Percentiles rank a stretch among this genome's conserved stretches.
These are phyloP conservation scores for Oreotragus oreotragus DNA, from an alignment of 2,113 vertebrate genomes.

Conservation along the genomic window DNA sequence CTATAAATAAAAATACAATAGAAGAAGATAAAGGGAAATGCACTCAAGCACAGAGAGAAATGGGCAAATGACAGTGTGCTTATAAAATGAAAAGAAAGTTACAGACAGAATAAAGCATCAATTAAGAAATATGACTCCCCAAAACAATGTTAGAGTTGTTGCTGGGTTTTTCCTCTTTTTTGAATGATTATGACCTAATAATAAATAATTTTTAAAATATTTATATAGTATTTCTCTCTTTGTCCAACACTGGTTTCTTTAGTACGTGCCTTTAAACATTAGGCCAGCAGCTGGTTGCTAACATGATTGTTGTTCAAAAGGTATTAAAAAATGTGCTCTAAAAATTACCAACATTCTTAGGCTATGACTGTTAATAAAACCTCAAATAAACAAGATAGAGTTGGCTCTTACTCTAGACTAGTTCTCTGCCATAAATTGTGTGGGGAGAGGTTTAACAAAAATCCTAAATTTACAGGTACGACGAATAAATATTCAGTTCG, in stretches of 20 bases:
- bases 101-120: slow-evolving; percentile 61
- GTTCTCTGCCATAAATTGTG: neutral
- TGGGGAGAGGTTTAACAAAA: neutral
- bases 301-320: neutral
- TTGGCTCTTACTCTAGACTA: neutral
- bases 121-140: slow-evolving; percentile 61
- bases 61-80: slow-evolving; percentile 51
- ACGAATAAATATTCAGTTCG: neutral
- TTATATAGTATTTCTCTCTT: slow-evolving; percentile 15
- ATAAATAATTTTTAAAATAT: slow-evolving; percentile 32
- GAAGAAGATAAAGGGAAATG: slow-evolving; percentile 63
- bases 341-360: slow-evolving; percentile 32
- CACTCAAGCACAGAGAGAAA: slow-evolving; percentile 69
- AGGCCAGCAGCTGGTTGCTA: neutral
- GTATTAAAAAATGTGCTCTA: neutral
- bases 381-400: slow-evolving; percentile 22
- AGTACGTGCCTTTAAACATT: neutral
- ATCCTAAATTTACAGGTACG: neutral
- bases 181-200: slow-evolving; percentile 54
- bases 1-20: slow-evolving; percentile 73
- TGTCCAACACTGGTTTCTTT: neutral
- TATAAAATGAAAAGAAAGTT: slow-evolving; percentile 66
- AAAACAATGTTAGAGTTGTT: slow-evolving; percentile 36
- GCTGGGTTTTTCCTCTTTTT: neutral
- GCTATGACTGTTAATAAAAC: slow-evolving; percentile 13